phyloP scores from a whole-genome alignment of 1,140 invertebrate genomes.

The Philotrypesis tridentata region DNA sequence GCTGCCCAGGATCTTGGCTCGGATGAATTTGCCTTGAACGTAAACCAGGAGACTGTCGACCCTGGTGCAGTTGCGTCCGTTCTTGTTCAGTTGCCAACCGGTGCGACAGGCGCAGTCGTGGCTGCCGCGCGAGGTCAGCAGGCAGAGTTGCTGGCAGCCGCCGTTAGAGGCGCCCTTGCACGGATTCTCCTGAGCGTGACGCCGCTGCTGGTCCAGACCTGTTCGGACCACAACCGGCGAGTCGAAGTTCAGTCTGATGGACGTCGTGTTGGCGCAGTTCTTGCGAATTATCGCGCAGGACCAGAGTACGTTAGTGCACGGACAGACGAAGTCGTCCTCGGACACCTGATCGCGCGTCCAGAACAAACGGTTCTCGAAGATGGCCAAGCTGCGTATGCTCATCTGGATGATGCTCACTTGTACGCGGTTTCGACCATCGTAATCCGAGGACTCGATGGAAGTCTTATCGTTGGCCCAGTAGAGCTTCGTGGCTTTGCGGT shows the following conservation, averaged over 20 bases:
- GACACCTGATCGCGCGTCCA: not conserved
- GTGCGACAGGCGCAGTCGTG: slow-evolving; percentile 14
- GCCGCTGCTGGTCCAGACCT: not conserved
- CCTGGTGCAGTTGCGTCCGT: not conserved
- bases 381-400: slow-evolving; percentile 1
- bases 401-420: not conserved
- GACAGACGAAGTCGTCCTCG: not conserved
- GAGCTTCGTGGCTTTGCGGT: not conserved
- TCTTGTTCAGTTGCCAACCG: not conserved
- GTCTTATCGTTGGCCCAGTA: slow-evolving; percentile 15
- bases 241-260: not conserved
- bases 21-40: not conserved
- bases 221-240: not conserved
- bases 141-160: not conserved
- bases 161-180: not conserved
- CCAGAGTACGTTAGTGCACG: slow-evolving; percentile 10
- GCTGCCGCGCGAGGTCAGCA: slow-evolving; percentile 1
- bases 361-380: not conserved
- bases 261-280: not conserved
- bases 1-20: not conserved
- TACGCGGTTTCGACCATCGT: not conserved
- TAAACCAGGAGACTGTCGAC: not conserved
- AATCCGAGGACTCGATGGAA: slow-evolving; percentile 4
- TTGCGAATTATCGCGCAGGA: not conserved
- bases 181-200: not conserved